Evolutionary conservation across 2,797 vertebrate species (phyloP).

Genomic region (Atherinosoma microstoma): DNA sequence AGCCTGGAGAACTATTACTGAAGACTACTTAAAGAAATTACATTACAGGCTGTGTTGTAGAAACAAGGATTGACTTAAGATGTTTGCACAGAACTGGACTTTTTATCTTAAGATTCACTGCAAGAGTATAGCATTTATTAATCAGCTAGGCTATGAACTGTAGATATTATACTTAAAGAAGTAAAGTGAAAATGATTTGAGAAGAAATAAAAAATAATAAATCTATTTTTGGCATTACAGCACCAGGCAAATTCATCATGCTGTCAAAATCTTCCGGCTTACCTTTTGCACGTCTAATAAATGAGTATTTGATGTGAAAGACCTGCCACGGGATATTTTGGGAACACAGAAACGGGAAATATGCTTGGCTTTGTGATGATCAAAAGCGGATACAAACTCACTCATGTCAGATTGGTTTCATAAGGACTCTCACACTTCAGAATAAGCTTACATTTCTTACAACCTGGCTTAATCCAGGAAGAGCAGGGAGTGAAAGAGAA

Average conservation of each 20-base stretch:
- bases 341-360: conserved; percentile 53
- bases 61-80: not conserved
- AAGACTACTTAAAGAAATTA: not conserved
- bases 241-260: conserved; percentile 29
- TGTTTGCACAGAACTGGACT: not conserved
- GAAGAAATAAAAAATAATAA: conserved; percentile 27
- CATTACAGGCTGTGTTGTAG: not conserved
- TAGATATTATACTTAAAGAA: not conserved
- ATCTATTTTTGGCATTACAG: conserved; percentile 17
- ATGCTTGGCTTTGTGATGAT: conserved; percentile 52
- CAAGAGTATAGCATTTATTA: conserved; percentile 16
- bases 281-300: conserved; percentile 32
- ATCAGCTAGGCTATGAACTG: not conserved
- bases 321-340: conserved; percentile 53
- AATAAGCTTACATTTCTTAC: conserved; percentile 53
- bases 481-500: conserved; percentile 44
- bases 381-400: conserved; percentile 70
- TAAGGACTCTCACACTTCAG: conserved; percentile 57
- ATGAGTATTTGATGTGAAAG: conserved; percentile 41
- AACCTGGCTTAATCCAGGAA: conserved; percentile 60
- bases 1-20: not conserved
- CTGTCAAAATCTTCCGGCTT: conserved; percentile 22
- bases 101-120: not conserved
- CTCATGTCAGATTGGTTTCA: conserved; percentile 67
- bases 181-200: conserved; percentile 15